These are phyloP conservation scores for Sminthurinus aureus DNA, from an alignment of 2,888 invertebrate genomes.

Conservation along the genomic window DNA sequence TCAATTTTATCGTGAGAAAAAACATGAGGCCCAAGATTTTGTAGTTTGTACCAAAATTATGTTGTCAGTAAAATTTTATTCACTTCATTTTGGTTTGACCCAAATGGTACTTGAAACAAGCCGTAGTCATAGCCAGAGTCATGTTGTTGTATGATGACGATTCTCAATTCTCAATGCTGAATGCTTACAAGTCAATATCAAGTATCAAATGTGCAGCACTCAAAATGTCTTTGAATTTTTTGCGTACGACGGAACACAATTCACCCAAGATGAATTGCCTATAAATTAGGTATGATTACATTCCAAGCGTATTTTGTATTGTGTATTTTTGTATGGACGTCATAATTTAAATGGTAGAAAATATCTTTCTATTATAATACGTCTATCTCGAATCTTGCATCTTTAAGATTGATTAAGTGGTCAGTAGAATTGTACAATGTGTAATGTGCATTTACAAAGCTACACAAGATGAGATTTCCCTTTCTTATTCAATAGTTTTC, in stretches of 20 bases:
- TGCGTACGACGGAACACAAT: not conserved
- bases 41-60: no score
- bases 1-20: no score
- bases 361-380: not conserved
- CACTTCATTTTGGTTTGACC: not conserved
- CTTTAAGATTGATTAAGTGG: slow-evolving; percentile 8
- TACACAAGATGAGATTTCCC: not conserved
- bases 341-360: not conserved
- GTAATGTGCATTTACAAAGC: not conserved
- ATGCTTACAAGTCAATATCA: no score
- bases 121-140: not conserved
- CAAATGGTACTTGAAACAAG: not conserved
- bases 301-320: not conserved
- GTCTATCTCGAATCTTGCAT: not conserved
- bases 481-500: slow-evolving; percentile 10
- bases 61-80: no score
- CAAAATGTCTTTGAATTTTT: not conserved
- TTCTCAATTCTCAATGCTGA: no score
- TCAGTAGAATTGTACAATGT: not conserved
- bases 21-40: no score
- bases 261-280: not conserved
- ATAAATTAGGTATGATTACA: not conserved
- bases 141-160: no score
- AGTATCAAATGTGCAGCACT: no score
- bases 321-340: no score